Percentiles rank a stretch among this genome's conserved stretches.
Evolutionary conservation across 2,888 invertebrate genomes (phyloP).

Genomic region (Hypsopygia costalis): DNA sequence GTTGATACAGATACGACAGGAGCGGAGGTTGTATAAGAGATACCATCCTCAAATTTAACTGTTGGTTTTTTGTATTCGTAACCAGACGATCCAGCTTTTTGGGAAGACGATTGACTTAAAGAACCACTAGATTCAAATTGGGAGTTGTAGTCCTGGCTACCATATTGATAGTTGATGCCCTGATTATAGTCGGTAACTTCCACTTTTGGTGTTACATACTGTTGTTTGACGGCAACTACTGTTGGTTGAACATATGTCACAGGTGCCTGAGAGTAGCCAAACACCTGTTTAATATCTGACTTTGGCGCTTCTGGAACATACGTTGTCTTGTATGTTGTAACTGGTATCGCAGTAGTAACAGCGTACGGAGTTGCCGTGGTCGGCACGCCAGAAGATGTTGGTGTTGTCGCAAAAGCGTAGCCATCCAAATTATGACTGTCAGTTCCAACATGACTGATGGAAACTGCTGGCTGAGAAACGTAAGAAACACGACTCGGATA

Average conservation of each 20-base stretch:
- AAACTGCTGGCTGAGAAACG: conserved; percentile 56
- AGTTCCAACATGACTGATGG: conserved; percentile 61
- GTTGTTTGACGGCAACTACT: conserved; percentile 39
- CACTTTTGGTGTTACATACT: conserved; percentile 42
- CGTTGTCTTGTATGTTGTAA: conserved; percentile 55
- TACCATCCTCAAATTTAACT: conserved; percentile 59
- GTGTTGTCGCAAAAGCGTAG: conserved; percentile 58
- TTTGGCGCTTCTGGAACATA: conserved; percentile 60
- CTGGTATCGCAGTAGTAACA: conserved; percentile 55
- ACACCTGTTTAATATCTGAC: conserved; percentile 64
- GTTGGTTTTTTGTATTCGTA: conserved; percentile 58
- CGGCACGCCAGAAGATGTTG: conserved; percentile 64
- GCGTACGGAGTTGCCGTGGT: conserved; percentile 66
- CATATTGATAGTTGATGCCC: conserved; percentile 43
- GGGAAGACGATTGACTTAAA: conserved; percentile 16
- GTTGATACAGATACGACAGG: conserved; percentile 54
- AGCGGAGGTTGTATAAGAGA: conserved; percentile 51
- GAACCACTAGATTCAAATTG: conserved; percentile 17
- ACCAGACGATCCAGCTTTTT: conserved; percentile 33
- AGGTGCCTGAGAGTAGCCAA: conserved; percentile 63
- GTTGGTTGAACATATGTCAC: conserved; percentile 66
- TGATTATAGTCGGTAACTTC: conserved; percentile 48
- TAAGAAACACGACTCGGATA: conserved; percentile 47
- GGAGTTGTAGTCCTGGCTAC: conserved; percentile 29
- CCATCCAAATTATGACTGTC: conserved; percentile 55